Conservation (phyloP, 2,797 vertebrate genomes). For the Ciconia nigra region DNA sequence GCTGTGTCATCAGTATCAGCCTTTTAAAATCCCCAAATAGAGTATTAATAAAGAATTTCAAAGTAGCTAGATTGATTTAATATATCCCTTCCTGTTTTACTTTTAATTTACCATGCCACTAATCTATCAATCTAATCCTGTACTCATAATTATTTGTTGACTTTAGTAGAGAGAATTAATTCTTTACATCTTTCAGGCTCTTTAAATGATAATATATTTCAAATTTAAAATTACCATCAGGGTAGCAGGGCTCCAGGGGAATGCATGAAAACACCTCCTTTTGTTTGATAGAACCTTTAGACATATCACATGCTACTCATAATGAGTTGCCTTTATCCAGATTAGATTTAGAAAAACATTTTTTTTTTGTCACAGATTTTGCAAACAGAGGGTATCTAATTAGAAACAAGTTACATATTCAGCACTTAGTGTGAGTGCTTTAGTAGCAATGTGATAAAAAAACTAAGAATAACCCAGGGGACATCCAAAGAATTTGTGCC, state of each 20-base stretch:
- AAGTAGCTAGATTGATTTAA: constrained; percentile 37
- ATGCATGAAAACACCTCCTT: constrained; percentile 64
- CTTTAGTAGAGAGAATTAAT: constrained; percentile 62
- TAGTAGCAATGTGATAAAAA: constrained; percentile 52
- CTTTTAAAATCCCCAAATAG: constrained; percentile 24
- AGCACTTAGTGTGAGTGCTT: constrained; percentile 33
- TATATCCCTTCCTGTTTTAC: constrained; percentile 35
- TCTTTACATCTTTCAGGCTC: constrained; percentile 55
- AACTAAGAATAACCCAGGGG: constrained; percentile 40
- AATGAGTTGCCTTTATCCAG: constrained; percentile 50
- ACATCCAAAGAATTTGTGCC: constrained; percentile 41
- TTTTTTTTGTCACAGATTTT: constrained; percentile 41
- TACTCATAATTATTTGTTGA: constrained; percentile 65
- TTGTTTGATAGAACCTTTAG: constrained; percentile 63
- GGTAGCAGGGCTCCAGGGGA: constrained; percentile 38
- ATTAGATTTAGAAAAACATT: constrained; percentile 53
- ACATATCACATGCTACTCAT: constrained; percentile 40
- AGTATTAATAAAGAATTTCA: constrained; percentile 47
- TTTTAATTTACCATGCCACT: constrained; percentile 62
- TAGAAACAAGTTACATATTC: constrained; percentile 63
- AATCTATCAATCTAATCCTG: constrained; percentile 63
- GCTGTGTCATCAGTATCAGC: background rate
- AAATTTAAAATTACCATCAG: constrained; percentile 61
- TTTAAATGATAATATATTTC: constrained; percentile 69
- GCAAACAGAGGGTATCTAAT: constrained; percentile 57